Base-by-base conservation (phyloP, 2,888 invertebrate species). In the Blastobasis lacticolella region DNA sequence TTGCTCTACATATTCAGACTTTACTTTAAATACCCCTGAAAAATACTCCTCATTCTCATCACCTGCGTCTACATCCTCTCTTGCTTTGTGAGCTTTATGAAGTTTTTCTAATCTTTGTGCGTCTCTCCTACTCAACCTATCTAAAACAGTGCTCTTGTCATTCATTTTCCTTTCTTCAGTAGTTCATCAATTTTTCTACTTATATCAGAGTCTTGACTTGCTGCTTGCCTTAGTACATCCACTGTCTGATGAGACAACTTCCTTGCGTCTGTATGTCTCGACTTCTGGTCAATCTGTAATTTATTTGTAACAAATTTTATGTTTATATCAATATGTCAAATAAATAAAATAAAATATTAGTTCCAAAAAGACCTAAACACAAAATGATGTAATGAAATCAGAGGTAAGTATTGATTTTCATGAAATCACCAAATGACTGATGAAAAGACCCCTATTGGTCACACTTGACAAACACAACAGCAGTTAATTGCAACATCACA, bases 41-140 rank as follows among this genome's bases (percentile, higher is more conserved):
- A 95, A 95, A 70, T 91, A 93, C 58, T 93, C 93, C 48, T 92
- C 85, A 69, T 91, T 92, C 76, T 93, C 93, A 59, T 91, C 88
- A 54, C 90, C 90, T 5, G 92, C 91, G 54, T 89, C 88, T 10
- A 89, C 81, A 57, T 90, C 89, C 64, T 91, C 91, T 66, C 90
- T 90, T 50, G 91, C 90, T 63, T 91, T 91, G 61, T 90, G 91
- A 51, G 91, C 90, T 69, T 91, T 91, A 63, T 92, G 91, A 58
- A 93, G 80, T 65, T 91, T 90, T 61, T 91, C 89, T 73, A 91
- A 88, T 9, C 93, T 86, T 66, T 93, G 92, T 52, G 90, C 87
- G 67, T 93, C 92, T 54, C 93, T 81, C 66, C 82, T 82, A 68
- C 82, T 84, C 59, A 89, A 69, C 59, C 86, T 78, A 59, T 89